Base-by-base conservation (phyloP, 2,888 invertebrate species). In the Noctua janthina region DNA sequence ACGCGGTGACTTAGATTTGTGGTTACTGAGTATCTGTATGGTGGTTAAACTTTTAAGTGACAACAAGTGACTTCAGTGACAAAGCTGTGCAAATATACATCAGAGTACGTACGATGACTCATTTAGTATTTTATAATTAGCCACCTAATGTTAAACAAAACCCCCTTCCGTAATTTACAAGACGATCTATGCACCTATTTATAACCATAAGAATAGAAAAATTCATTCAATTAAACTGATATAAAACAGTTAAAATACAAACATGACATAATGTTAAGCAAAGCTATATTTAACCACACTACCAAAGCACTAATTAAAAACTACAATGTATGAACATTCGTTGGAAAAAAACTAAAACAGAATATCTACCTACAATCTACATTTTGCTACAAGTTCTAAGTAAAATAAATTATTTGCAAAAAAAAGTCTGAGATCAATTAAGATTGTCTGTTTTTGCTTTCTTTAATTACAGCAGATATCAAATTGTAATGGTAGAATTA, bases 371-470 rank as follows among this genome's bases (percentile, higher is more conserved):
- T 43, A 43, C 39, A 76, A 71, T 71, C 43, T 59, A 54, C 46
- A 54, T 71, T 51, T 59, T 15, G 35, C 51, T 46, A 68, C 51
- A 67, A 66, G 13, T 83, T 71, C 46, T 74, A 67, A 62, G 49
- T 62, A 84, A 77, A 81, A 81, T 64, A 78, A 76, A 76, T 64
- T 51, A 76, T 62, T 76, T 51, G 29, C 39, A 79, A 73, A 75
- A 56, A 39, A 85, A 79, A 64, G 23, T 10, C 59, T 15, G 59
- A 77, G 39, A 76, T 79, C 79, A 85, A 86, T 86, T 86, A 81
- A 70, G 77, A 83, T 85, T 75, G 69, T 51, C 54, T 7, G 83
- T 82, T 85, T 84, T 78, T 82, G 20, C 76, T 79, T 71, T 76
- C 62, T 69, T 76, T 78, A 86, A 78, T 77, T 86, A 75, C 59